phyloP scores from a whole-genome alignment of 2,113 vertebrate genomes.

The Scatophagus argus region DNA sequence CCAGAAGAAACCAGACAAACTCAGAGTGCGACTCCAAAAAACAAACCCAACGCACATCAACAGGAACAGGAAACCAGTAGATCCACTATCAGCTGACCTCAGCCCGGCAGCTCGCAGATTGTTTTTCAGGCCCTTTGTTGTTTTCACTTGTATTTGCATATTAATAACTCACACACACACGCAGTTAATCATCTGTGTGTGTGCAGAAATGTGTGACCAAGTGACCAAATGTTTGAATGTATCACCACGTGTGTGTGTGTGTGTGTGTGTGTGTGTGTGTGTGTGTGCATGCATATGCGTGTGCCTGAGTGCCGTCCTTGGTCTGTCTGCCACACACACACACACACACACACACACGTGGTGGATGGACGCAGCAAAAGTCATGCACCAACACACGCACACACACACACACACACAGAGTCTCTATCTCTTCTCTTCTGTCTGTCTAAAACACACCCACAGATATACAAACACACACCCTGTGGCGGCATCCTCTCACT shows the following conservation, averaged over 20 bases:
- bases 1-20: no score
- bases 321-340: conserved; percentile 19
- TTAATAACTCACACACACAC: conserved; percentile 65
- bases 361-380: conserved; percentile 33
- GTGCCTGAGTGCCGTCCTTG: conserved; percentile 31
- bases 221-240: conserved; percentile 21
- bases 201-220: conserved; percentile 8
- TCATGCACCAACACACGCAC: conserved; percentile 26
- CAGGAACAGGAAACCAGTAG: neutral
- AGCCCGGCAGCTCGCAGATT: conserved; percentile 33
- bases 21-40: no score
- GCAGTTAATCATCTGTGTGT: no score
- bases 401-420: conserved; percentile 15
- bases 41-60: neutral
- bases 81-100: conserved; percentile 52
- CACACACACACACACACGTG: conserved; percentile 20
- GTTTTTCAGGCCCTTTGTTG: conserved; percentile 54
- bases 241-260: neutral
- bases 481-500: conserved; percentile 20
- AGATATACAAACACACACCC: conserved; percentile 33
- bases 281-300: conserved; percentile 30
- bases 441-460: conserved; percentile 25
- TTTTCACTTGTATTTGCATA: conserved; percentile 68
- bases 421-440: conserved; percentile 30
- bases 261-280: conserved; percentile 9